Evolutionary conservation across 2,113 vertebrate genomes (phyloP).

Genomic region (Pelmatolapia mariae): DNA sequence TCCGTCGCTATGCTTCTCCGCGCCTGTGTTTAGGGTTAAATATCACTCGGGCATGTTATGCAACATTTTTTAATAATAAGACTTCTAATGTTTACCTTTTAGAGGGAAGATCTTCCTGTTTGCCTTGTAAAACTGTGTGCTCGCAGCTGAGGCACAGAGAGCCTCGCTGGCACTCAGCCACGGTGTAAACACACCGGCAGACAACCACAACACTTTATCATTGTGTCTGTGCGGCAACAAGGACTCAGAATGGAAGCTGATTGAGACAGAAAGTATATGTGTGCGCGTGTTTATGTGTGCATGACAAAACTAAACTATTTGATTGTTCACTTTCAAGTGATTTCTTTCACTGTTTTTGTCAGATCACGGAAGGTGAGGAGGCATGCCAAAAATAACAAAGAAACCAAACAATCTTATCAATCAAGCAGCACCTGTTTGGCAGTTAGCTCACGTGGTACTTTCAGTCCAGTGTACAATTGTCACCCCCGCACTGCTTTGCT

Average conservation of each 20-base stretch:
- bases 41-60: slow-evolving; percentile 43
- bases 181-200: slow-evolving; percentile 40
- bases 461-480: not conserved
- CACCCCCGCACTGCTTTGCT: not conserved
- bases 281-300: not conserved
- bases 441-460: not conserved
- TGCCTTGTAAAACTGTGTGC: slow-evolving; percentile 53
- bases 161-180: slow-evolving; percentile 48
- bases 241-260: not conserved
- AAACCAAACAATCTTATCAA: not conserved
- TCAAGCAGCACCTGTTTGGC: not conserved
- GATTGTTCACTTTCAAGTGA: not conserved
- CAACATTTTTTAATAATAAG: slow-evolving; percentile 51
- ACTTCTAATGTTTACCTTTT: slow-evolving; percentile 56
- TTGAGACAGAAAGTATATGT: not conserved
- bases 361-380: not conserved
- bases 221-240: not conserved
- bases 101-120: slow-evolving; percentile 59
- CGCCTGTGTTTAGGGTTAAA: slow-evolving; percentile 3
- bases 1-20: not conserved
- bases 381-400: fast-evolving
- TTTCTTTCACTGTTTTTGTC: not conserved
- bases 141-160: slow-evolving; percentile 51
- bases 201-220: not conserved
- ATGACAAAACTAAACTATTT: not conserved